Conservation (phyloP, 2,113 vertebrate species). For the Tricholaema leucomelas region DNA sequence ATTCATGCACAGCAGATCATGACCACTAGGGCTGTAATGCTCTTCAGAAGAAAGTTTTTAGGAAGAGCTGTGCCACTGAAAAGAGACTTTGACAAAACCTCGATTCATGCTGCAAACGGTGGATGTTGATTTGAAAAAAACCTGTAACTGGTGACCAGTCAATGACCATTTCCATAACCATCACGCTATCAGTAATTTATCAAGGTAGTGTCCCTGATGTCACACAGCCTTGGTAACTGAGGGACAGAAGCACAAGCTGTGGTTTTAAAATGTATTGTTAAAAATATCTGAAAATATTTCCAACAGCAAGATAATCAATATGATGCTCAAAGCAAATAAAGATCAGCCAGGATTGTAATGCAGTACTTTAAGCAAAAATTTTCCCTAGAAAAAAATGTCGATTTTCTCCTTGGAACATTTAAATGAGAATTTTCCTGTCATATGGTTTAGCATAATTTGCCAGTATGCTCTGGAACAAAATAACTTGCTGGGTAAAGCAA, state of each 20-base stretch:
- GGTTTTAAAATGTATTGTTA: constrained; percentile 83
- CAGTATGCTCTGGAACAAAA: constrained; percentile 62
- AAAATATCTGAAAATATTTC: constrained; percentile 72
- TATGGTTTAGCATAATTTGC: constrained; percentile 54
- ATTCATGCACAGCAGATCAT: constrained; percentile 57
- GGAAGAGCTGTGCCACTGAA: constrained; percentile 65
- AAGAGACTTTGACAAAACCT: constrained; percentile 79
- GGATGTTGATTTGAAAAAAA: constrained; percentile 83
- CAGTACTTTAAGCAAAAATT: constrained; percentile 48
- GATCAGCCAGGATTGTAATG: constrained; percentile 29
- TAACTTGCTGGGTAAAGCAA: constrained; percentile 55
- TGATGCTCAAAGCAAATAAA: constrained; percentile 28
- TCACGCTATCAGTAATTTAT: constrained; percentile 86
- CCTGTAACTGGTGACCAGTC: constrained; percentile 87
- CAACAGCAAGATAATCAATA: constrained; percentile 48
- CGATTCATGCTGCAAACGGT: constrained; percentile 67
- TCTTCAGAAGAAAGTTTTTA: constrained; percentile 66
- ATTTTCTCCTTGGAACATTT: constrained; percentile 51
- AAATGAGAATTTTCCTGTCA: constrained; percentile 65
- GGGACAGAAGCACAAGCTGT: constrained; percentile 72
- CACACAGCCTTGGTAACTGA: constrained; percentile 83
- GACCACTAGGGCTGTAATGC: constrained; percentile 52
- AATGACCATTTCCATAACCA: constrained; percentile 90
- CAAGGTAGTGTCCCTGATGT: constrained; percentile 85
- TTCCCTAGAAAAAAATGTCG: not conserved